Percentiles rank a stretch among this genome's conserved stretches.
phyloP scores from a whole-genome alignment of 2,797 vertebrate genomes.

The Meda fulgida region DNA sequence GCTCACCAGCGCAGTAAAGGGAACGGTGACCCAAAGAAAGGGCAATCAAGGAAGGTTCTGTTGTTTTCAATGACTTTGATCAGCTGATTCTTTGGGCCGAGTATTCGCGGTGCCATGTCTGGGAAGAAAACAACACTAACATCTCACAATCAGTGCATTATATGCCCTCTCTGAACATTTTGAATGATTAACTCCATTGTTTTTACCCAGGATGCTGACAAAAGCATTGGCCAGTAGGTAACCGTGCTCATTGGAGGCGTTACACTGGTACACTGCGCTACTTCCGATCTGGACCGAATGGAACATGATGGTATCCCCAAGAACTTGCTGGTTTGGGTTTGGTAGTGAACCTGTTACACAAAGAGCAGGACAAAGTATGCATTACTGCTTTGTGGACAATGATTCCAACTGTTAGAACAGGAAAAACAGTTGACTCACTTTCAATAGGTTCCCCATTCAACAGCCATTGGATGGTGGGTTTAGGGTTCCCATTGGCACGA shows the following conservation, averaged over 20 bases:
- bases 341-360: constrained; percentile 71
- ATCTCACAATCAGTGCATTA: constrained; percentile 1
- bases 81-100: constrained; percentile 88
- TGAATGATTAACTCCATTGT: neutral
- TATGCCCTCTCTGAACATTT: neutral
- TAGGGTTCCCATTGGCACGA: constrained; percentile 93
- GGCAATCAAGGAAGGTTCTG: constrained; percentile 88
- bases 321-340: constrained; percentile 83
- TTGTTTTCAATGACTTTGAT: constrained; percentile 93
- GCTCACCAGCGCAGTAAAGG: constrained; percentile 92
- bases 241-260: constrained; percentile 94
- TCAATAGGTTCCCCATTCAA: constrained; percentile 89
- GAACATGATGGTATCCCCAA: constrained; percentile 92
- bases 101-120: constrained; percentile 90
- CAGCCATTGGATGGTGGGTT: constrained; percentile 92
- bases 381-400: neutral
- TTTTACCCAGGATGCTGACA: constrained; percentile 89
- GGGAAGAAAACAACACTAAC: constrained; percentile 9
- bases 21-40: constrained; percentile 94
- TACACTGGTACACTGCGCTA: constrained; percentile 95
- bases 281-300: constrained; percentile 89
- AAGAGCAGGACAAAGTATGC: neutral
- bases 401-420: neutral
- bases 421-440: constrained; percentile 72
- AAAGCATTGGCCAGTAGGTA: constrained; percentile 96